These are phyloP conservation scores for Ranitomeya imitator DNA, from an alignment of 2,113 vertebrate species.

Conservation along the genomic window DNA sequence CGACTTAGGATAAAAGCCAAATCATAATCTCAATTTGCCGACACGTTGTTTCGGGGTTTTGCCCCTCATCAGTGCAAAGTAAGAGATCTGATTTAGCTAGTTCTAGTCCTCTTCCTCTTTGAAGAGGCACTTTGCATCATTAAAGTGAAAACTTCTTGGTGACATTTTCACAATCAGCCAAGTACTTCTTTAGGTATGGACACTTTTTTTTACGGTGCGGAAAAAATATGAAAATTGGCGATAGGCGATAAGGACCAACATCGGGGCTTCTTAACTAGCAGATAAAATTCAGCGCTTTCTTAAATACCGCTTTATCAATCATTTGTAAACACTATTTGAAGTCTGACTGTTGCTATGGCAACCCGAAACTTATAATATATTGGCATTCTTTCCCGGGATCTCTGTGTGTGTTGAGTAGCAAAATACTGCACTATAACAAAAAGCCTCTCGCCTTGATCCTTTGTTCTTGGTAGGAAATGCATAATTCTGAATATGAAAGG, in stretches of 20 bases:
- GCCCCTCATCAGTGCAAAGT: too few relatives aligned
- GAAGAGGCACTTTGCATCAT: too few relatives aligned
- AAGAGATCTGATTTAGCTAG: too few relatives aligned
- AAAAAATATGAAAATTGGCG: not conserved
- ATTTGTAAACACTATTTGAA: slow-evolving; percentile 13
- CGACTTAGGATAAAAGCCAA: too few relatives aligned
- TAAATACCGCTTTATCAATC: slow-evolving; percentile 6
- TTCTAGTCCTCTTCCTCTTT: too few relatives aligned
- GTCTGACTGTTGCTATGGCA: slow-evolving; percentile 21
- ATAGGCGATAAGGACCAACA: not conserved
- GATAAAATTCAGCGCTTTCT: not conserved
- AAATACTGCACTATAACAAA: not conserved
- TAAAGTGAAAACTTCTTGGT: too few relatives aligned
- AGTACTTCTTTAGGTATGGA: too few relatives aligned
- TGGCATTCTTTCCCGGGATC: slow-evolving; percentile 29
- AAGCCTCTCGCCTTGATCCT: slow-evolving; percentile 30
- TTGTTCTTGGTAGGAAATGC: slow-evolving; percentile 24
- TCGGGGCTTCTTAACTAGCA: not conserved
- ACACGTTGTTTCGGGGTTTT: too few relatives aligned
- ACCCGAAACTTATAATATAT: slow-evolving; percentile 24
- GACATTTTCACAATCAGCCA: too few relatives aligned
- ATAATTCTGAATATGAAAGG: slow-evolving; percentile 43
- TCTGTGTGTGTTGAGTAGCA: not conserved
- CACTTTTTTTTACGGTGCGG: too few relatives aligned
- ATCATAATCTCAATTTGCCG: too few relatives aligned